Base-by-base conservation (phyloP, 2,888 invertebrate species). In the Drosophila histrio region DNA sequence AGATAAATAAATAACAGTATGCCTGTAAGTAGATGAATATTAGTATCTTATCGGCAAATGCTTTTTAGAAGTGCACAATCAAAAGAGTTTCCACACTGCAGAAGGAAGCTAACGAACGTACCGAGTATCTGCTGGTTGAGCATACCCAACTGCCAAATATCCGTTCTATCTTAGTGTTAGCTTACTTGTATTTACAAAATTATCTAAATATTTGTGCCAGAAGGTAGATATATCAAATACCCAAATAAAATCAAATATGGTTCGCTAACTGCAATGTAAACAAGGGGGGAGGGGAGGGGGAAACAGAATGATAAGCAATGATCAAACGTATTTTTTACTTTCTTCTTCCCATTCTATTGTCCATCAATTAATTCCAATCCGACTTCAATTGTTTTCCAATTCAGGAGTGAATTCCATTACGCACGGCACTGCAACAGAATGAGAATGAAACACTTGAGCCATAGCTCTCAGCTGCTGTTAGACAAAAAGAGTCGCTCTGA, bases 331-430 rank as follows among this genome's bases (percentile, higher is more conserved):
- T 17, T 36, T 36, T 54, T 21, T 34, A 32, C 30, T 71, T 63
- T 50, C 36, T 38, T 26, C 19, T 7, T 1, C 17, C 21, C 7
- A 30, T 63, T n/a, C n/a, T 38, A 24, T 21, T 39, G 39, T 38
- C 19, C 28, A 36, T 58, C 77, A 78, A 81, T 79, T 63, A 67
- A 67, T 61, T 83, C 46, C 67, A 72, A 79, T 79, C 72, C 54
- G 58, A 69, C 56, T 69, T 63, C 21, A 76, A 76, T 79, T 83
- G 62, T 47, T 64, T 64, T 52, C 21, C 71, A 59, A 58, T 61
- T 52, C 44, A 54, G 54, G 36, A 17, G 34, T 28, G 30, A 24
- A 36, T 62, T 57, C 53, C 49, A 38, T 0, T 26, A 17, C 53
- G 28, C 44, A 28, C 28, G 9, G 15, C 26, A 28, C 8, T 21